Percentiles rank a stretch among this genome's conserved stretches.
phyloP scores from a whole-genome alignment of 2,113 vertebrate species.

The Hyla sarda region DNA sequence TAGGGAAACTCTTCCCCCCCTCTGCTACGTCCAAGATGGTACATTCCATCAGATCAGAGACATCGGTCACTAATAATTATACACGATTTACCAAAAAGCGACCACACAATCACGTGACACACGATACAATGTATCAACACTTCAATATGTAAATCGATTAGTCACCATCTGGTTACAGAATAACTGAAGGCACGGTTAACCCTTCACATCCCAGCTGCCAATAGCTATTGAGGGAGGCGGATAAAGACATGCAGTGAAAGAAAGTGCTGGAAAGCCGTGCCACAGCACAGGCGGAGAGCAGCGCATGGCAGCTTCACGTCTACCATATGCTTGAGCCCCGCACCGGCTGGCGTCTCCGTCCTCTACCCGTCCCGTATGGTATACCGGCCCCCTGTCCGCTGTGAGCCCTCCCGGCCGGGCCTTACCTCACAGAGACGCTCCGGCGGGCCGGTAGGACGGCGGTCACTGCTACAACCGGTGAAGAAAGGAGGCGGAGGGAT shows the following conservation, averaged over 20 bases:
- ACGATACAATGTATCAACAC: too few species aligned
- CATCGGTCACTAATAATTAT: too few species aligned
- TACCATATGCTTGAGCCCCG: not conserved
- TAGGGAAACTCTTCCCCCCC: too few species aligned
- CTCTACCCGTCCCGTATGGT: not conserved
- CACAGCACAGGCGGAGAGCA: too few species aligned
- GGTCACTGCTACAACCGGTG: not conserved
- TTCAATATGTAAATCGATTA: too few species aligned
- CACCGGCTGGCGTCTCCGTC: too few species aligned
- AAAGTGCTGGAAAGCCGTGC: constrained; percentile 3
- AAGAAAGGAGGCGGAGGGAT: constrained; percentile 20
- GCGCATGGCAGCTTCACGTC: not conserved
- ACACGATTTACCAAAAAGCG: too few species aligned
- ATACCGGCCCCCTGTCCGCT: not conserved
- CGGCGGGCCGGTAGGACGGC: constrained; percentile 4
- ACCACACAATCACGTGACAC: too few species aligned
- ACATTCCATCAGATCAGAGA: too few species aligned
- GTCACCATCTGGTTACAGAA: too few species aligned
- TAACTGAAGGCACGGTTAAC: not conserved
- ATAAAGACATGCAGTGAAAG: not conserved
- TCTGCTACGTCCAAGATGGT: too few species aligned
- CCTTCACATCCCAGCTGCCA: not conserved
- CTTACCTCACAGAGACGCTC: constrained; percentile 12
- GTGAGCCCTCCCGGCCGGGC: not conserved
- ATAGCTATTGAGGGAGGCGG: too few species aligned